Conservation (phyloP, 2,113 vertebrate species). For the Myotis brandtii region DNA sequence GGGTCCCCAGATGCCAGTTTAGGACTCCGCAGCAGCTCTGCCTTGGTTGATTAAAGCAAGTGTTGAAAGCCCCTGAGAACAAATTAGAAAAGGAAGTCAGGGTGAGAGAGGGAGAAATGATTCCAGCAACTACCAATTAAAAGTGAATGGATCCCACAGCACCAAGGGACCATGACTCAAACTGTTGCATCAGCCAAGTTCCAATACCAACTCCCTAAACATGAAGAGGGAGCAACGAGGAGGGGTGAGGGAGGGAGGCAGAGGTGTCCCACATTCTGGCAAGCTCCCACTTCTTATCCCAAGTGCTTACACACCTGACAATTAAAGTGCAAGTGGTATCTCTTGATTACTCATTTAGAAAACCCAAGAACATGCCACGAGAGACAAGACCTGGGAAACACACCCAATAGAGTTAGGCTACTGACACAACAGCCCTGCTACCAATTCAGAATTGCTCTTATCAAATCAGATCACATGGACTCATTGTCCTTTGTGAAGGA, state of each 20-base stretch:
- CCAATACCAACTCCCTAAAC: slow-evolving; percentile 52
- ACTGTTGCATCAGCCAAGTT: slow-evolving; percentile 72
- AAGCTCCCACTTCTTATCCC: slow-evolving; percentile 44
- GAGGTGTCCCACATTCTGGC: slow-evolving; percentile 23
- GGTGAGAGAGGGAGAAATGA: neutral
- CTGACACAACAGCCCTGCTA: neutral
- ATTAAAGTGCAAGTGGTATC: slow-evolving; percentile 23
- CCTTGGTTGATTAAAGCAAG: slow-evolving; percentile 16
- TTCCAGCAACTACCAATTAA: slow-evolving; percentile 72
- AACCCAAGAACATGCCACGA: neutral
- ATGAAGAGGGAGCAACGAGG: neutral
- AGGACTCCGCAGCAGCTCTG: neutral
- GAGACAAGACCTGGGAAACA: neutral
- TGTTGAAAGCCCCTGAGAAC: slow-evolving; percentile 50
- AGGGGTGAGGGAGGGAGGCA: neutral
- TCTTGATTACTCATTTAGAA: slow-evolving; percentile 45
- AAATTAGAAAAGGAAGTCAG: slow-evolving; percentile 68
- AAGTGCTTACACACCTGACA: slow-evolving; percentile 12
- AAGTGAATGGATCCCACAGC: slow-evolving; percentile 55
- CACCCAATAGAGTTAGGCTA: neutral
- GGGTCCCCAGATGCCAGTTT: slow-evolving; percentile 25
- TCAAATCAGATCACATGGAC: neutral
- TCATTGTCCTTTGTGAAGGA: neutral
- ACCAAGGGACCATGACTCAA: neutral
- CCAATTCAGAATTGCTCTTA: neutral